Evolutionary conservation across 1,140 invertebrate genomes (phyloP).

Genomic region (Glossosoma conforme): DNA sequence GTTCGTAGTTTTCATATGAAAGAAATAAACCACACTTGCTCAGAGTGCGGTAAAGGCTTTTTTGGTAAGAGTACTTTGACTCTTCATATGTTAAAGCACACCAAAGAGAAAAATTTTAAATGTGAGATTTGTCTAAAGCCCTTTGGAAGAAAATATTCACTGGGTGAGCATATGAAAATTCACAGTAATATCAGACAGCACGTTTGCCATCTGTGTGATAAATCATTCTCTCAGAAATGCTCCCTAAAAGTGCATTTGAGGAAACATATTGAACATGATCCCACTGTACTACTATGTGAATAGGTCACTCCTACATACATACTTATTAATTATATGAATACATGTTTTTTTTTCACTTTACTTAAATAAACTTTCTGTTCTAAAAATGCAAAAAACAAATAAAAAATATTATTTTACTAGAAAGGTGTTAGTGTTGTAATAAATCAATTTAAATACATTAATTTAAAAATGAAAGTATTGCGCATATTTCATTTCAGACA

Average conservation of each 20-base stretch:
- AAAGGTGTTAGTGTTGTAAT: too few species aligned
- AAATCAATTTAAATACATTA: too few species aligned
- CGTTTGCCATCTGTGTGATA: constrained; percentile 7
- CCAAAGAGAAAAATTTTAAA: constrained; percentile 13
- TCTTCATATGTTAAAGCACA: constrained; percentile 16
- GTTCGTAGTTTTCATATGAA: constrained; percentile 15
- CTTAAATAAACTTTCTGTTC: too few species aligned
- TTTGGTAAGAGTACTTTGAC: constrained; percentile 14
- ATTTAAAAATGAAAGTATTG: too few species aligned
- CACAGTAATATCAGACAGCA: constrained; percentile 13
- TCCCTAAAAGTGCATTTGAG: constrained; percentile 44
- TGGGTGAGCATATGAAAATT: constrained; percentile 20
- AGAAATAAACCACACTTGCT: constrained; percentile 11
- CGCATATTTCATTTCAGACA: too few species aligned
- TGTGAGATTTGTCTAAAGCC: constrained; percentile 14
- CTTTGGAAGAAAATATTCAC: constrained; percentile 14
- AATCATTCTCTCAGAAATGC: constrained; percentile 39
- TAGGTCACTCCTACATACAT: too few species aligned
- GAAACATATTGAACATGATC: too few species aligned
- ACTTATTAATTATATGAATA: too few species aligned
- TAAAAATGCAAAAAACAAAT: too few species aligned
- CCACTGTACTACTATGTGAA: too few species aligned
- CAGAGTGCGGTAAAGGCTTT: constrained; percentile 14
- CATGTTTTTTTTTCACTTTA: too few species aligned
- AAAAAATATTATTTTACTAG: too few species aligned